phyloP scores from a whole-genome alignment of 2,888 invertebrate species.

The Venustoraphidia nigricollis region DNA sequence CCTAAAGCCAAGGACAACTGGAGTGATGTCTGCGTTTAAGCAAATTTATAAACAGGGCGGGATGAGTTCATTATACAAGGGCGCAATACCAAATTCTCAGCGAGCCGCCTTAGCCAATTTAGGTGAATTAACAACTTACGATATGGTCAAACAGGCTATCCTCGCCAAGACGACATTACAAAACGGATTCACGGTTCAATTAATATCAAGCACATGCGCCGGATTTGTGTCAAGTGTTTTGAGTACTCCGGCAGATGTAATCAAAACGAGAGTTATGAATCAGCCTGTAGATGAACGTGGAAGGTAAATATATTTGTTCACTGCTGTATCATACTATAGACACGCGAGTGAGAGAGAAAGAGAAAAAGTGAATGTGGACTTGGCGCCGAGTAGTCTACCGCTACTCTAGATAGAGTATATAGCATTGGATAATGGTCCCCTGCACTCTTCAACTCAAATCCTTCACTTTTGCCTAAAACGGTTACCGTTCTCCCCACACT shows the following conservation, averaged over 20 bases:
- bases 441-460: too few relatives aligned
- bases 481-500: conserved; percentile 23
- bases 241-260: conserved; percentile 86
- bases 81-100: conserved; percentile 80
- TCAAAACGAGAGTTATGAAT: conserved; percentile 90
- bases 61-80: conserved; percentile 74
- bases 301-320: too few relatives aligned
- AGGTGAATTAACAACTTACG: conserved; percentile 80
- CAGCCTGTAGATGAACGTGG: conserved; percentile 68
- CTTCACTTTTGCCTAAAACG: conserved; percentile 18
- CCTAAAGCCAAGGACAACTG: conserved; percentile 59
- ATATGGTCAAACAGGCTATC: conserved; percentile 66
- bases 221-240: conserved; percentile 78
- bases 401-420: too few relatives aligned
- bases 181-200: conserved; percentile 65
- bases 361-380: too few relatives aligned
- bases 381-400: too few relatives aligned
- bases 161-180: conserved; percentile 54
- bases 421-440: too few relatives aligned
- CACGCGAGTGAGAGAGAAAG: too few relatives aligned
- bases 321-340: too few relatives aligned
- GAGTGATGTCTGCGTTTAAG: conserved; percentile 60
- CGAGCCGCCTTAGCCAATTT: conserved; percentile 66
- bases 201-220: conserved; percentile 61
- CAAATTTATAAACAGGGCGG: conserved; percentile 61